Evolutionary conservation across 2,113 vertebrate species (phyloP).

Genomic region (Campylorhamphus procurvoides): DNA sequence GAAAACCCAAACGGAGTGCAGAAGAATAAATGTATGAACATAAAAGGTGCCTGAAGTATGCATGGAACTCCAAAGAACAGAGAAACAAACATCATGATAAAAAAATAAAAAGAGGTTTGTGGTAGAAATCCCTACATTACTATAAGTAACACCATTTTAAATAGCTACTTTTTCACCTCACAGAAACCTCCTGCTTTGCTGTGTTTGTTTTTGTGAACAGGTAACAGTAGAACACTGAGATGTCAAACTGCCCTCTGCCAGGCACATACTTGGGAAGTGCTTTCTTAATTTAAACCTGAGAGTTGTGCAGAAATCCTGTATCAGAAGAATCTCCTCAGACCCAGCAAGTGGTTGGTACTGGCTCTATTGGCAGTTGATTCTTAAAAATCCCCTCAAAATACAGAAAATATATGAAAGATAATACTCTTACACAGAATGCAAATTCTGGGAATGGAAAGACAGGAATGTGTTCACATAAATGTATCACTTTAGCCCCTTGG

Average conservation of each 20-base stretch:
- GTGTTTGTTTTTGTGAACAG: not conserved
- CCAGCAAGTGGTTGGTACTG: not conserved
- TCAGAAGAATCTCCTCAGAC: not conserved
- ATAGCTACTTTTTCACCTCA: not conserved
- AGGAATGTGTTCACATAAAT: not conserved
- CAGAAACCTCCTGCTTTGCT: not conserved
- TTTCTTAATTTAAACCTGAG: not conserved
- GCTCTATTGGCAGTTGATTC: not conserved
- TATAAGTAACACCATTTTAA: not conserved
- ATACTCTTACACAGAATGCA: not conserved
- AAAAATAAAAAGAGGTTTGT: accelerated
- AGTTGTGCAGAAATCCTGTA: not conserved
- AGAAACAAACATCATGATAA: not conserved
- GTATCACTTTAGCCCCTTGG: not conserved
- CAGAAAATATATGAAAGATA: not conserved
- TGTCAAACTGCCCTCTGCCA: not conserved
- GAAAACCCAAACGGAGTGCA: not conserved
- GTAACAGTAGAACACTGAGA: not conserved
- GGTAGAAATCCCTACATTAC: not conserved
- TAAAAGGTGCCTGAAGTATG: not conserved
- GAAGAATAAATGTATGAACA: not conserved
- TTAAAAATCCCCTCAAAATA: not conserved
- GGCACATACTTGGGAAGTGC: not conserved
- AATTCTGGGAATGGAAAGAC: not conserved
- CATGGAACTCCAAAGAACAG: not conserved